Percentiles rank a stretch among this genome's conserved stretches.
These are phyloP conservation scores for Oikopleura albicans DNA, from an alignment of 23 tunicate genomes.

Conservation along the genomic window DNA sequence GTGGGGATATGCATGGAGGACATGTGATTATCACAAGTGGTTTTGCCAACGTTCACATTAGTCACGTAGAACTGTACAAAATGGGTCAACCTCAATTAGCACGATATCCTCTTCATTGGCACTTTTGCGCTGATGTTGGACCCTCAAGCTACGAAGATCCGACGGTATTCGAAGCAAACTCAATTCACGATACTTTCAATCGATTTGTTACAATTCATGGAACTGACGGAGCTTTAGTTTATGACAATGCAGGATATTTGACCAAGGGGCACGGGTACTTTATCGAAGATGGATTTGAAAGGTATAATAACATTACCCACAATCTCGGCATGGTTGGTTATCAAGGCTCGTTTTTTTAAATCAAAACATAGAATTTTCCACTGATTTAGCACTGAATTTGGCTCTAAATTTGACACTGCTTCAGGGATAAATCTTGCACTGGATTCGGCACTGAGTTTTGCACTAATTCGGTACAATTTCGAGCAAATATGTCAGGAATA, in stretches of 20 bases:
- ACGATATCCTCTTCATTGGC: not conserved
- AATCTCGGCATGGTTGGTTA: conserved; percentile 70
- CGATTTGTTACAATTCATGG: conserved; percentile 88
- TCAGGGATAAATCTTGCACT: too few species aligned
- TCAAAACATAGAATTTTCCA: too few species aligned
- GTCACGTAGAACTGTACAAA: conserved; percentile 35
- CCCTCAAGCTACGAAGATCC: not conserved
- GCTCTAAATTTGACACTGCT: too few species aligned
- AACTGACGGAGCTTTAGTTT: conserved; percentile 47
- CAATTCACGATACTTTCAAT: conserved; percentile 57
- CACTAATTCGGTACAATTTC: too few species aligned
- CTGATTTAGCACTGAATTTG: too few species aligned
- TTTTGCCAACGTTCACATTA: too few species aligned
- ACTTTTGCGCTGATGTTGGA: too few species aligned
- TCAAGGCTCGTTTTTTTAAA: too few species aligned
- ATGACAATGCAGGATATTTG: conserved; percentile 45
- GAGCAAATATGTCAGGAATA: too few species aligned
- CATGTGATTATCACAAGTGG: too few species aligned
- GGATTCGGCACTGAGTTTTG: too few species aligned
- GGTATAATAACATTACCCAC: conserved; percentile 36
- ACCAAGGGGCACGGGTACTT: conserved; percentile 70
- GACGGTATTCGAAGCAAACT: not conserved
- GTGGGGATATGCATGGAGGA: too few species aligned
- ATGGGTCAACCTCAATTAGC: conserved; percentile 68
- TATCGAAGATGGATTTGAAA: conserved; percentile 89